Evolutionary conservation across 2,888 invertebrate species (phyloP), one percentile per base, ranked within the genome.

Genomic region (Blera fallax): DNA sequence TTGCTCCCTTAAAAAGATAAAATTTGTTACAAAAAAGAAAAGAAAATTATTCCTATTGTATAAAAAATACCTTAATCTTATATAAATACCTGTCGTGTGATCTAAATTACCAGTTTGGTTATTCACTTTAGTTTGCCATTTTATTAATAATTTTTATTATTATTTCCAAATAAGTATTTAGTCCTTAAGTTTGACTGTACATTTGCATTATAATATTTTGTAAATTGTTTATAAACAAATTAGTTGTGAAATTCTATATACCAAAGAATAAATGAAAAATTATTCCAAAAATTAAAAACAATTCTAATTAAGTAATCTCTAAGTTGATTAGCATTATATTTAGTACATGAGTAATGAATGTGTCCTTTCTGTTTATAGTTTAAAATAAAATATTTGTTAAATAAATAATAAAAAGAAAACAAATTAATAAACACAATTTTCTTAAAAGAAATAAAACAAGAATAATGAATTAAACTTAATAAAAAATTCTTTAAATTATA

Each of bases 251-350:
- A 11, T 76, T 81, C 24, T 67, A 37, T 73, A 74, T 80, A 84
- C 84, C 84, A 84, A 84, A 84, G 84, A 84, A 84, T 80, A 73
- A 73, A 27, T 48, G 73, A 54, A 83, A 64, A 58, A 60, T 45
- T 79, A 83, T 77, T 76, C 69, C 64, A 50, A 58, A 65, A 65
- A 21, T 1, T 2, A 27, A 21, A n/a, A n/a, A n/a, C n/a, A n/a
- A n/a, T n/a, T n/a, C n/a, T n/a, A n/a, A n/a, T 76, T 58, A 58
- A 76, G 67, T 56, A 58, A 32, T 21, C 43, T 21, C 16, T 67
- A 70, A 70, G 43, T 70, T 65, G 56, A 45, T 56, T 45, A 65
- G 64, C 65, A 45, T 76, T 67, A 76, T 76, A 65, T 50, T 50
- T 48, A 32, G n/a, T n/a, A n/a, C 18, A 11, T 64, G 34, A 56